Base-by-base conservation (phyloP, 1,140 invertebrate genomes). In the Leptopilina clavipes region DNA sequence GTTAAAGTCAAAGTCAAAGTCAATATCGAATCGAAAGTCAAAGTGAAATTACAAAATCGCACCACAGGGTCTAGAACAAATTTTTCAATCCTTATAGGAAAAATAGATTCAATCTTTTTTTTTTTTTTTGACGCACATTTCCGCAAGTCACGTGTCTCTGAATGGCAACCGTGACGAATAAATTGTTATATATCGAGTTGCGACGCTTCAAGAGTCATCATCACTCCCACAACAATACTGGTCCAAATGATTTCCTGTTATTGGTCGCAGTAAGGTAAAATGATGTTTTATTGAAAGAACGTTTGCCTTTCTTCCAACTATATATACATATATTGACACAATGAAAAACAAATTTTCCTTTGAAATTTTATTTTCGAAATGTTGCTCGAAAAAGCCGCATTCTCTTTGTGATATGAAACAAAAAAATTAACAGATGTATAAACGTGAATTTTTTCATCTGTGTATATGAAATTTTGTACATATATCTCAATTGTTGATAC, bases 151-250 rank as follows among this genome's bases (percentile, higher is more conserved):
- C 76, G 76, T 75, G 79, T 72, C 75, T 73, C 56, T 71, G 71
- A 11, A 48, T 48, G 43, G 17, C n/a, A 54, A 52, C 40, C 45
- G 45, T 72, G 74, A 79, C 73, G 71, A 79, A 79, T 76, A 77
- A 81, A 81, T 76, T 44, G 65, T 73, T 59, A 18, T 25, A n/a
- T n/a, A n/a, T n/a, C 37, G 70, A 40, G 44, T n/a, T n/a, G n/a
- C n/a, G 75, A 78, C 45, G 43, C 44, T 43, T 80, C 71, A 71
- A 45, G 44, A 40, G 71, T n/a, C n/a, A 44, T 18, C 19, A 70
- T 79, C 76, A 80, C 79, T 76, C 78, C 80, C 81, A 31, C 80
- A 73, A 81, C 73, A 83, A 83, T 82, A 48, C 75, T 77, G 37
- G 12, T 19, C 52, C 56, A 78, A 81, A 81, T 78, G 77, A 84